phyloP scores from a whole-genome alignment of 2,888 invertebrate genomes.

The Clusia tigrina region DNA sequence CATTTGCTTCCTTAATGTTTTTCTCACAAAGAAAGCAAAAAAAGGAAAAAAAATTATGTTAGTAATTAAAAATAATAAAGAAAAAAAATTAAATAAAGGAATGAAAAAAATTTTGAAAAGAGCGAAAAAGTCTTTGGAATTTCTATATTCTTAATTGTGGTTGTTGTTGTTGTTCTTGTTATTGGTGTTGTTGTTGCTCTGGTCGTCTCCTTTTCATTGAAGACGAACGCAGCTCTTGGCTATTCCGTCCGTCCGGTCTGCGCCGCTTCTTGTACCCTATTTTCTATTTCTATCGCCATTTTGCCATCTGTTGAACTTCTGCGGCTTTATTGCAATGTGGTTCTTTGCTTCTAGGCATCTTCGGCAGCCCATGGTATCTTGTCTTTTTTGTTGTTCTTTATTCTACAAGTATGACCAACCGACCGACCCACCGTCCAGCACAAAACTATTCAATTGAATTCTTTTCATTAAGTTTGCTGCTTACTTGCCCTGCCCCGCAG shows the following conservation, averaged over 20 bases:
- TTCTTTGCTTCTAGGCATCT: neutral
- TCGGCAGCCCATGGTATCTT: constrained; percentile 4
- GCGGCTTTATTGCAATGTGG: neutral
- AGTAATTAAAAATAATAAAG: constrained; percentile 34
- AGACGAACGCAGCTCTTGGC: neutral
- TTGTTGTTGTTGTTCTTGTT: constrained; percentile 12
- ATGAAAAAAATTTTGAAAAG: neutral
- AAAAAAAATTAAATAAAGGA: constrained; percentile 4
- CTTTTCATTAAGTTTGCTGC: neutral
- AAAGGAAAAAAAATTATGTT: constrained; percentile 28
- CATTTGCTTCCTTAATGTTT: constrained; percentile 12
- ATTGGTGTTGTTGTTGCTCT: neutral
- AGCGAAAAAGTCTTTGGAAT: neutral
- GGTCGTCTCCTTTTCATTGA: neutral
- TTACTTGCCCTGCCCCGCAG: neutral
- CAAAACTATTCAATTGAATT: constrained; percentile 29
- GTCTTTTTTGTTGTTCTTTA: neutral
- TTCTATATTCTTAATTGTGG: neutral
- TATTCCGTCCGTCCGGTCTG: neutral
- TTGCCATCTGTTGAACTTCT: constrained; percentile 14
- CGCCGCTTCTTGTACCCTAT: neutral
- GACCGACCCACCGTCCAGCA: neutral
- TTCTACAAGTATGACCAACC: constrained; percentile 1
- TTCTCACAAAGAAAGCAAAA: constrained; percentile 3
- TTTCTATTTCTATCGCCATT: neutral